Evolutionary conservation across 2,888 invertebrate genomes (phyloP).

Genomic region (Meganola albula): DNA sequence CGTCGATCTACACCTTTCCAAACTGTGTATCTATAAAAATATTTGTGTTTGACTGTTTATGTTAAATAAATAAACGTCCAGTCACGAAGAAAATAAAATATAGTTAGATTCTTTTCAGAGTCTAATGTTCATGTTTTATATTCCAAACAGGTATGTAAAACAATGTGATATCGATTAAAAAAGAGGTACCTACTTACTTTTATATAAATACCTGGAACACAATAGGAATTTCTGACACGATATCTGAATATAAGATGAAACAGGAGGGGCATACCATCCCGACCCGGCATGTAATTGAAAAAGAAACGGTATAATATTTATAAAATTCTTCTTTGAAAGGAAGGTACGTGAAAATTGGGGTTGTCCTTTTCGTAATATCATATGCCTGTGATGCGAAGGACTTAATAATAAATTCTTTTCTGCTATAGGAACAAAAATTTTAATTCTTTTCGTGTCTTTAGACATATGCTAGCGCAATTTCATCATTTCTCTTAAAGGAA

Average conservation of each 20-base stretch:
- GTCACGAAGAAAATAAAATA: too few relatives aligned
- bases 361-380: constrained; percentile 52
- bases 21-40: too few relatives aligned
- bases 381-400: constrained; percentile 52
- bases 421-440: constrained; percentile 65
- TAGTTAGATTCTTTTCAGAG: too few relatives aligned
- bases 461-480: constrained; percentile 55
- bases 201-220: too few relatives aligned
- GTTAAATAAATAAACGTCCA: too few relatives aligned
- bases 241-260: constrained; percentile 25
- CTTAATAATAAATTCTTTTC: constrained; percentile 71
- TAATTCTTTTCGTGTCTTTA: constrained; percentile 61
- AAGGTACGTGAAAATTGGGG: constrained; percentile 48
- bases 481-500: constrained; percentile 60
- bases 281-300: constrained; percentile 43
- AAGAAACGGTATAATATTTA: constrained; percentile 41
- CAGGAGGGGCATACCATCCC: constrained; percentile 30
- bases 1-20: too few relatives aligned
- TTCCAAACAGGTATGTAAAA: too few relatives aligned
- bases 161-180: too few relatives aligned
- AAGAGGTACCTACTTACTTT: too few relatives aligned
- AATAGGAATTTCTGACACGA: constrained; percentile 15
- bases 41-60: too few relatives aligned
- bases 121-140: too few relatives aligned
- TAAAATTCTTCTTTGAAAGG: constrained; percentile 48